phyloP scores from a whole-genome alignment of 2,888 invertebrate species.

The Netelia fuscicornis region DNA sequence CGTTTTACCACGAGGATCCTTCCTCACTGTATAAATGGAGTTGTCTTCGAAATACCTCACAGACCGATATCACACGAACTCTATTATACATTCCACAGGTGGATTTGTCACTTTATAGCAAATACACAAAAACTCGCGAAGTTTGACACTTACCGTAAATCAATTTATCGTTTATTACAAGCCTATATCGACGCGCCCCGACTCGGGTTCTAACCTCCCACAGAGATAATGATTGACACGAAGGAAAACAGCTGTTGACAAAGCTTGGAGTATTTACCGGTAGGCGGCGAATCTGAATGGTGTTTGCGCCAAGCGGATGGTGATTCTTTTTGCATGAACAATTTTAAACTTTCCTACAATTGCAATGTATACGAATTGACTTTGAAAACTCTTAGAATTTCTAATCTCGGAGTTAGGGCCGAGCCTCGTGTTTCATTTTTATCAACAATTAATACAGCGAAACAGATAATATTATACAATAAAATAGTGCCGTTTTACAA shows the following conservation, averaged over 20 bases:
- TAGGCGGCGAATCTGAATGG: conserved; percentile 57
- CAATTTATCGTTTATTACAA: conserved; percentile 62
- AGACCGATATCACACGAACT: neutral
- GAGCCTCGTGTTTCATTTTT: conserved; percentile 72
- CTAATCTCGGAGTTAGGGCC: conserved; percentile 21
- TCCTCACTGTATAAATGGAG: neutral
- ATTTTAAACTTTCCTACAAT: too few relatives aligned
- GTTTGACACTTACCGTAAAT: conserved; percentile 73
- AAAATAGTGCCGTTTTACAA: conserved; percentile 82
- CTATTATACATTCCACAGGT: neutral
- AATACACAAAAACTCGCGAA: conserved; percentile 3
- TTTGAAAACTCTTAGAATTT: neutral
- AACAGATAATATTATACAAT: conserved; percentile 82
- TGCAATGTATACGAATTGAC: neutral
- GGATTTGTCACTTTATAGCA: conserved; percentile 4
- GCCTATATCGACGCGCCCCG: conserved; percentile 69
- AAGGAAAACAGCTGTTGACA: conserved; percentile 78
- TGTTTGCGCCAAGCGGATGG: too few relatives aligned
- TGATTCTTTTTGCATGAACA: too few relatives aligned
- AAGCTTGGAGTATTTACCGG: conserved; percentile 62
- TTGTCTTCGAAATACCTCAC: conserved; percentile 4
- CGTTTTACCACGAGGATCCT: conserved; percentile 18
- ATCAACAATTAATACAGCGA: conserved; percentile 82
- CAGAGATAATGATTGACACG: conserved; percentile 78
- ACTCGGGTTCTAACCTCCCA: conserved; percentile 78